Conservation (phyloP, 2,797 vertebrate species). For the Squalus acanthias region DNA sequence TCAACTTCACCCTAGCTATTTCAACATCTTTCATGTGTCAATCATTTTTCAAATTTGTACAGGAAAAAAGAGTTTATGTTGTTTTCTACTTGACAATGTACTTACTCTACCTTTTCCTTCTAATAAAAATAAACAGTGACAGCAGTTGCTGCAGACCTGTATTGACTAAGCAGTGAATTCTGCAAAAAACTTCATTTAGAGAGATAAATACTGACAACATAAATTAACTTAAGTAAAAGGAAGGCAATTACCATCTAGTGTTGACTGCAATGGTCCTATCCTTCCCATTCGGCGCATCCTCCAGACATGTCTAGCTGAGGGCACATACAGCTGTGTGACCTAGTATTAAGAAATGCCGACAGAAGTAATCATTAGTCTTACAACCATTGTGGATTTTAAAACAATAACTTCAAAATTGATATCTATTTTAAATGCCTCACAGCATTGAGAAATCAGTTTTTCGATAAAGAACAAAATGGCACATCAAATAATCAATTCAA, state of each 20-base stretch:
- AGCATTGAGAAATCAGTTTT: background rate
- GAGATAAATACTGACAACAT: background rate
- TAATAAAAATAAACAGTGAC: background rate
- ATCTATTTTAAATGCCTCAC: constrained; percentile 18
- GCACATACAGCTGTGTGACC: constrained; percentile 95
- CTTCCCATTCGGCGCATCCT: constrained; percentile 88
- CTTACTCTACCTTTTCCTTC: background rate
- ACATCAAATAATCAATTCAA: constrained; percentile 37
- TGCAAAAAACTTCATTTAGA: constrained; percentile 4
- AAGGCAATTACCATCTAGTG: constrained; percentile 75
- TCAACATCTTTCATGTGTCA: background rate
- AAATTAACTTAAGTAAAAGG: background rate
- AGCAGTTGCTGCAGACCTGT: background rate
- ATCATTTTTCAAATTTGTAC: background rate
- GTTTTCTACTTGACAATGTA: background rate
- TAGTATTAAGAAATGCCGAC: constrained; percentile 47
- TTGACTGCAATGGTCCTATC: constrained; percentile 91
- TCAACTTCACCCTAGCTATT: background rate
- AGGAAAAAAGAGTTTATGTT: background rate
- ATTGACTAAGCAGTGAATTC: background rate
- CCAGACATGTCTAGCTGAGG: constrained; percentile 88
- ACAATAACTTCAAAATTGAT: constrained; percentile 20
- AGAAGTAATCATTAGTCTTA: constrained; percentile 6
- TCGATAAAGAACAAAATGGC: constrained; percentile 33
- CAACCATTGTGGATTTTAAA: background rate